Percentiles rank a stretch among this genome's conserved stretches.
phyloP scores from a whole-genome alignment of 2,113 vertebrate genomes.

The Scalopus aquaticus region DNA sequence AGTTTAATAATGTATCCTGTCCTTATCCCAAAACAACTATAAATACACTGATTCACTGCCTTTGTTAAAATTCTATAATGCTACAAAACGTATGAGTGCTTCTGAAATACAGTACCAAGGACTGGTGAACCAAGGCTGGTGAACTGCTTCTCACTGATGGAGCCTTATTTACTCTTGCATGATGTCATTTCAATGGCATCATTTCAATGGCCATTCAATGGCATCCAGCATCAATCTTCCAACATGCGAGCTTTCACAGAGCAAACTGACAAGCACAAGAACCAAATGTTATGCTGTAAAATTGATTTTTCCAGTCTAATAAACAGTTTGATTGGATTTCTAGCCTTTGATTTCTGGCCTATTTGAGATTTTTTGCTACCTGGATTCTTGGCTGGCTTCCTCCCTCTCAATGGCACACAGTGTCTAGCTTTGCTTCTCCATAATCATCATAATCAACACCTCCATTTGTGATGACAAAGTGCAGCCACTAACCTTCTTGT shows the following conservation, averaged over 20 bases:
- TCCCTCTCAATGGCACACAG: conserved; percentile 63
- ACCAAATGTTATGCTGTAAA: conserved; percentile 70
- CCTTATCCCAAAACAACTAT: neutral
- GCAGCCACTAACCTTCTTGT: conserved; percentile 43
- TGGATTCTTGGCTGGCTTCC: conserved; percentile 70
- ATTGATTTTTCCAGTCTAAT: conserved; percentile 77
- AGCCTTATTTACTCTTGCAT: conserved; percentile 46
- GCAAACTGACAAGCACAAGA: conserved; percentile 73
- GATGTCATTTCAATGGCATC: neutral
- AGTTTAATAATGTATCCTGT: neutral
- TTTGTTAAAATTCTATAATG: neutral
- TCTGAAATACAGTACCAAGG: neutral
- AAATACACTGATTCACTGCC: too few species aligned
- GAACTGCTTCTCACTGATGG: neutral
- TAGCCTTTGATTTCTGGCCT: conserved; percentile 73
- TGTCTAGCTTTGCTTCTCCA: conserved; percentile 57
- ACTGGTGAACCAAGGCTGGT: too few species aligned
- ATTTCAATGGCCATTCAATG: too few species aligned
- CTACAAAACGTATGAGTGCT: neutral
- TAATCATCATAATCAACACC: conserved; percentile 62
- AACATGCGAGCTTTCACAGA: conserved; percentile 60
- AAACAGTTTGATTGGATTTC: conserved; percentile 73
- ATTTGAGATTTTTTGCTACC: conserved; percentile 73
- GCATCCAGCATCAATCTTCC: too few species aligned
- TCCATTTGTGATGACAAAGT: conserved; percentile 61